Evolutionary conservation across 2,113 vertebrate genomes (phyloP).

Genomic region (Ophiodon elongatus): DNA sequence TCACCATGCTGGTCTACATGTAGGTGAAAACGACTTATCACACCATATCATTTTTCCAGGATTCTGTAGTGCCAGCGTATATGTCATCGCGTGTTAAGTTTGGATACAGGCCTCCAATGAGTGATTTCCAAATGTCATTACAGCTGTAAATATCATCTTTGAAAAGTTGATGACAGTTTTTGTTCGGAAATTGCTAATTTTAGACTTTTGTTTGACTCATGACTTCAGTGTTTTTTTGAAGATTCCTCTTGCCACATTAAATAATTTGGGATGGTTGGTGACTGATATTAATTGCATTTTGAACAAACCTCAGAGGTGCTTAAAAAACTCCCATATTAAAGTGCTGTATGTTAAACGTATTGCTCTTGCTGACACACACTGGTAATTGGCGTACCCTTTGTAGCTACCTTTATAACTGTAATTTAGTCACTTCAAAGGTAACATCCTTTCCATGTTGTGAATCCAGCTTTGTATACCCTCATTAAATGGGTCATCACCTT

Average conservation of each 20-base stretch:
- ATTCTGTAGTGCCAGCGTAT: slow-evolving; percentile 29
- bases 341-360: slow-evolving; percentile 1
- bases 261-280: slow-evolving; percentile 5
- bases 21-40: slow-evolving; percentile 51
- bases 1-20: slow-evolving; percentile 24
- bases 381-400: slow-evolving; percentile 8
- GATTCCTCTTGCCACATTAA: not conserved
- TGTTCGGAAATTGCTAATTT: slow-evolving; percentile 29
- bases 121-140: slow-evolving; percentile 22
- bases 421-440: slow-evolving; percentile 37
- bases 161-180: slow-evolving; percentile 20
- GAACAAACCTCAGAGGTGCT: not conserved
- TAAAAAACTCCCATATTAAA: slow-evolving; percentile 14
- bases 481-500: slow-evolving; percentile 34
- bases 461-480: not conserved
- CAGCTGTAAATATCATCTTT: slow-evolving; percentile 52
- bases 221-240: not conserved
- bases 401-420: slow-evolving; percentile 6
- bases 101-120: slow-evolving; percentile 28
- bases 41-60: slow-evolving; percentile 51
- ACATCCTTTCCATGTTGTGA: slow-evolving; percentile 5
- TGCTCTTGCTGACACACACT: slow-evolving; percentile 10
- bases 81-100: slow-evolving; percentile 44
- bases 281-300: not conserved
- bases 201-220: not conserved